phyloP scores from a whole-genome alignment of 2,113 vertebrate genomes.

The Monarcha castaneiventris region DNA sequence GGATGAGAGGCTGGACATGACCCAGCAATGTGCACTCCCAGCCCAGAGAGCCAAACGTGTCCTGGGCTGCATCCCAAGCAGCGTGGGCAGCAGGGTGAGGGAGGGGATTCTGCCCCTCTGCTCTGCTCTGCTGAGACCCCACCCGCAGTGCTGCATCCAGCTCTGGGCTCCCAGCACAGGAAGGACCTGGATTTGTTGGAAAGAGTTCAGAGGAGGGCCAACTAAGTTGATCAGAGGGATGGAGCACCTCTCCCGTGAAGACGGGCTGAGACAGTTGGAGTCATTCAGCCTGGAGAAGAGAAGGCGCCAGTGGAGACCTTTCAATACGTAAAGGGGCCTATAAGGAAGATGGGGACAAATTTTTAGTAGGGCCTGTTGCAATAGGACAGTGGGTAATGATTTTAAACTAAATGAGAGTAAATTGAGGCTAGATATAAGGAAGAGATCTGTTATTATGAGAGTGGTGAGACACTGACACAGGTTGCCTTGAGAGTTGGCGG shows the following conservation, averaged over 20 bases:
- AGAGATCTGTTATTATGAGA: neutral
- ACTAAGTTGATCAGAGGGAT: neutral
- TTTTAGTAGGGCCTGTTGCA: neutral
- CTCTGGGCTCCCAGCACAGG: neutral
- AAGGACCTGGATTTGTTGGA: neutral
- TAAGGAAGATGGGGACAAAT: neutral
- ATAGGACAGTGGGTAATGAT: neutral
- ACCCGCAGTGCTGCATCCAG: neutral
- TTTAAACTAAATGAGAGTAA: neutral
- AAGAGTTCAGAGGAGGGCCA: rapidly evolving
- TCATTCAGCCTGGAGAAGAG: neutral
- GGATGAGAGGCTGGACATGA: neutral
- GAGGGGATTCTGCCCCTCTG: neutral
- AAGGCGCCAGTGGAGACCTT: neutral
- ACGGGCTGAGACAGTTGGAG: neutral
- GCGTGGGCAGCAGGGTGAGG: rapidly evolving
- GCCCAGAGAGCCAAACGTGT: neutral
- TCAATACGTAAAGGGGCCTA: neutral
- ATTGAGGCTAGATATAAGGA: neutral
- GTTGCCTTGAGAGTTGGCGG: neutral
- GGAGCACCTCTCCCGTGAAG: neutral
- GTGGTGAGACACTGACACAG: neutral
- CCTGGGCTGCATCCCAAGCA: neutral
- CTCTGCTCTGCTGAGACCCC: neutral
- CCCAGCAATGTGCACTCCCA: too few species aligned